phyloP scores from a whole-genome alignment of 2,113 vertebrate genomes.

The Dinomys branickii region DNA sequence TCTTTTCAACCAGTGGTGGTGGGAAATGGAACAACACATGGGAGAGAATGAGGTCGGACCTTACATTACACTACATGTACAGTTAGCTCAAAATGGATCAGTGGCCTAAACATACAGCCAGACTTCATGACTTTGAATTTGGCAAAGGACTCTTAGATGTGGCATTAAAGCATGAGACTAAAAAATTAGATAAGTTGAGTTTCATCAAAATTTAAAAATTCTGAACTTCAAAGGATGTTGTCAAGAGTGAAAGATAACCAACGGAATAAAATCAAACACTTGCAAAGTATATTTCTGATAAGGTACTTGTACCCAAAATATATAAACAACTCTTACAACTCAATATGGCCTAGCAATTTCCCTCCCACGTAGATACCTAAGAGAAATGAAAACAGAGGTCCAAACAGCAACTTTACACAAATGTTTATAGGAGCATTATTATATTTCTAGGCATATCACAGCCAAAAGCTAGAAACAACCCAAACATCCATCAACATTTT shows the following conservation, averaged over 20 bases:
- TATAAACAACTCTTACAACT: background rate
- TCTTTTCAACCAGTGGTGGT: background rate
- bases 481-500: background rate
- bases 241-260: background rate
- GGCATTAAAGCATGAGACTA: background rate
- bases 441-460: background rate
- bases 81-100: conserved; percentile 5
- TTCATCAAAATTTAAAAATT: background rate
- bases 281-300: background rate
- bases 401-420: background rate
- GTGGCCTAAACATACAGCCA: background rate
- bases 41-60: background rate
- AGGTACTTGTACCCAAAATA: background rate
- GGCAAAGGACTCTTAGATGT: background rate
- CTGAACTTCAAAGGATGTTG: background rate
- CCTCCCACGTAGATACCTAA: background rate
- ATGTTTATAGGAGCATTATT: background rate
- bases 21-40: too few species aligned
- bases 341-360: background rate
- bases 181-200: background rate
- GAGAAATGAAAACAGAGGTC: background rate
- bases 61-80: background rate
- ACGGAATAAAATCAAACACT: background rate
- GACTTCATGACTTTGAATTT: background rate
- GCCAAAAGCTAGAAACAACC: background rate